These are phyloP conservation scores for Cavia aperea DNA, from an alignment of 2,113 vertebrate genomes.

Conservation along the genomic window DNA sequence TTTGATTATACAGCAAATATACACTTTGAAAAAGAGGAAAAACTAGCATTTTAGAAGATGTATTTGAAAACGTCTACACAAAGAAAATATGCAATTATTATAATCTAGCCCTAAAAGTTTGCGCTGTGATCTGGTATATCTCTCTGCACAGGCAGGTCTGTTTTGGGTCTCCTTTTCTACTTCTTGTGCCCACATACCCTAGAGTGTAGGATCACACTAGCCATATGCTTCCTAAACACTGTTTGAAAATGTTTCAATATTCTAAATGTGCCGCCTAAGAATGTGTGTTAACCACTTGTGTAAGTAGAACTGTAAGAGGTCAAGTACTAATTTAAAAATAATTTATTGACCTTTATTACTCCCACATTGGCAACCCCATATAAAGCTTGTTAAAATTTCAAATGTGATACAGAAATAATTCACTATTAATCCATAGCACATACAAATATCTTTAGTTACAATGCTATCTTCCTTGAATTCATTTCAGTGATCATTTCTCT, in stretches of 20 bases:
- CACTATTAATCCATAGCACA: not conserved
- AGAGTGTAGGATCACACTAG: not conserved
- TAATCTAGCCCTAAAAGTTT: not conserved
- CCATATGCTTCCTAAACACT: not conserved
- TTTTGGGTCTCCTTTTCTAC: too few species aligned
- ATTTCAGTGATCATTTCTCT: not conserved
- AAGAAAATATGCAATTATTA: not conserved
- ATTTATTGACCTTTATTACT: not conserved
- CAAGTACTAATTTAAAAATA: slow-evolving; percentile 24
- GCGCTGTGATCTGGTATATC: not conserved
- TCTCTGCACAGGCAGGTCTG: not conserved
- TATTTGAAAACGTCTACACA: not conserved
- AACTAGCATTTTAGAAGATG: not conserved
- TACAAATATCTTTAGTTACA: not conserved
- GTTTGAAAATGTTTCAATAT: not conserved
- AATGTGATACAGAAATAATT: not conserved
- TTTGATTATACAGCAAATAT: slow-evolving; percentile 1
- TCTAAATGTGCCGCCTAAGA: not conserved
- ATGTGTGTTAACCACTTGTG: not conserved
- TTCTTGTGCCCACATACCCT: not conserved
- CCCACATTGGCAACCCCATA: not conserved
- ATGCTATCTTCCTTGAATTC: not conserved
- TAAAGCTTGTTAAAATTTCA: slow-evolving; percentile 4
- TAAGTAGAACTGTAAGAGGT: not conserved
- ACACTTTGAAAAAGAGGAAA: slow-evolving; percentile 14